Conservation (phyloP, 1,140 invertebrate species). For the Tribolium castaneum region DNA sequence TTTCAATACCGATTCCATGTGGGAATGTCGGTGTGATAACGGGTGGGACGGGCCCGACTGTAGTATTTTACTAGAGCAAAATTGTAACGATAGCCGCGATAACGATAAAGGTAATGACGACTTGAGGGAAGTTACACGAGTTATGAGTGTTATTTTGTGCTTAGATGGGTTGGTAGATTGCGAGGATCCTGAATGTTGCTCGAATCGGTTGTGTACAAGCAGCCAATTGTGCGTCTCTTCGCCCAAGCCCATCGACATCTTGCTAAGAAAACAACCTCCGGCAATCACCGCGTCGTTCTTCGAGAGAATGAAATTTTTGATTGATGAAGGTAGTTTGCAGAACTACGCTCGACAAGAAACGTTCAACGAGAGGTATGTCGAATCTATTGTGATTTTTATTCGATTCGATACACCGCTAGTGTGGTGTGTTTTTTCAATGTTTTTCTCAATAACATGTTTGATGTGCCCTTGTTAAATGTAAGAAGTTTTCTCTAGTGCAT, state of each 20-base stretch:
- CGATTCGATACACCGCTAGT: slow-evolving; percentile 21
- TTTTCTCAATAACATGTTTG: slow-evolving; percentile 40
- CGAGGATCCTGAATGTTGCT: slow-evolving; percentile 97
- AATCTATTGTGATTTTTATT: background rate
- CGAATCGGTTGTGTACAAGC: slow-evolving; percentile 80
- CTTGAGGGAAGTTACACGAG: background rate
- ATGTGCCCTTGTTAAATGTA: slow-evolving; percentile 44
- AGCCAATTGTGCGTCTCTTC: slow-evolving; percentile 91
- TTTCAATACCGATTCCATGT: slow-evolving; percentile 81
- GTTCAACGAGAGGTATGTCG: slow-evolving; percentile 95
- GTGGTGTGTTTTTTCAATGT: slow-evolving; percentile 33
- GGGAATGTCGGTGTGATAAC: slow-evolving; percentile 93
- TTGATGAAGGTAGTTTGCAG: slow-evolving; percentile 97
- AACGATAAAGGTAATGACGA: slow-evolving; percentile 92
- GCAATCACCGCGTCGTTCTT: slow-evolving; percentile 97
- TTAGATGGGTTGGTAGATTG: slow-evolving; percentile 96
- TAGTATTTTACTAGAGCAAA: slow-evolving; percentile 88
- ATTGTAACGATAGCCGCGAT: slow-evolving; percentile 91
- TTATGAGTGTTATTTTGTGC: slow-evolving; percentile 42
- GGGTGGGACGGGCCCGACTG: slow-evolving; percentile 96
- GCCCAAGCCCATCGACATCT: slow-evolving; percentile 93
- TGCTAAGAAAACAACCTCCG: slow-evolving; percentile 93
- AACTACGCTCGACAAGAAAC: slow-evolving; percentile 94
- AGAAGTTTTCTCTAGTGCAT: slow-evolving; percentile 68
- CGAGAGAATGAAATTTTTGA: slow-evolving; percentile 97